Percentiles rank a stretch among this genome's conserved stretches.
Evolutionary conservation across 2,797 vertebrate genomes (phyloP).

Genomic region (Echeneis naucrates): DNA sequence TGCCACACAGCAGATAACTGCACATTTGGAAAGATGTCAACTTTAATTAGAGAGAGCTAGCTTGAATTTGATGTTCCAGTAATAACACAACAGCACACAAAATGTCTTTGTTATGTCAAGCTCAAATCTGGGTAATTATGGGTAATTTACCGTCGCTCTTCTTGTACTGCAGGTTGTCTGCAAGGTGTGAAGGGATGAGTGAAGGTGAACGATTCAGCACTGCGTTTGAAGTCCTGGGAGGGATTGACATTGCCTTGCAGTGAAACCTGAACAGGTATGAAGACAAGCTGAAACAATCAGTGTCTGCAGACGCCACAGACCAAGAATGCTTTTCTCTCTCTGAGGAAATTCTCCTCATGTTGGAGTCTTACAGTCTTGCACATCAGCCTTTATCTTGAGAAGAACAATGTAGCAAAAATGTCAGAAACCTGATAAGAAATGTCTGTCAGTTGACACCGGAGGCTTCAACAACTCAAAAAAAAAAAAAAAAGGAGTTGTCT

Average conservation of each 20-base stretch:
- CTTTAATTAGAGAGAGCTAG: slow-evolving; percentile 67
- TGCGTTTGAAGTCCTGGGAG: slow-evolving; percentile 71
- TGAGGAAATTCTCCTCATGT: slow-evolving; percentile 45
- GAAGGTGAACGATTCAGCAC: slow-evolving; percentile 62
- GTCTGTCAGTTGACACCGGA: slow-evolving; percentile 35
- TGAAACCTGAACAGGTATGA: slow-evolving; percentile 75
- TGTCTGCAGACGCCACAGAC: slow-evolving; percentile 47
- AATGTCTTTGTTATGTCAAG: slow-evolving; percentile 59
- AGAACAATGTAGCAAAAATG: slow-evolving; percentile 34
- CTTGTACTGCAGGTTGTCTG: slow-evolving; percentile 62
- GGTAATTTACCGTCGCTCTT: slow-evolving; percentile 66
- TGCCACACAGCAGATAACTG: slow-evolving; percentile 50
- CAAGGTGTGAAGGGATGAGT: slow-evolving; percentile 68
- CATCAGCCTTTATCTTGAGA: slow-evolving; percentile 34
- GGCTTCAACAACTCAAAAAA: slow-evolving; percentile 28
- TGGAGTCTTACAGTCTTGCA: slow-evolving; percentile 51
- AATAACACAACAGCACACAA: slow-evolving; percentile 66
- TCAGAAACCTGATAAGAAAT: slow-evolving; percentile 45
- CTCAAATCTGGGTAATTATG: slow-evolving; percentile 70
- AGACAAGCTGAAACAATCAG: slow-evolving; percentile 76
- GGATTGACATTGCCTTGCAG: slow-evolving; percentile 70
- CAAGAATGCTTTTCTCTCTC: slow-evolving; percentile 34
- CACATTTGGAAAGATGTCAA: slow-evolving; percentile 56
- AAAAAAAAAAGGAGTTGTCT: slow-evolving; percentile 31
- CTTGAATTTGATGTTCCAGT: slow-evolving; percentile 46